phyloP scores from a whole-genome alignment of 1,140 invertebrate species.

The Drosophila sechellia region DNA sequence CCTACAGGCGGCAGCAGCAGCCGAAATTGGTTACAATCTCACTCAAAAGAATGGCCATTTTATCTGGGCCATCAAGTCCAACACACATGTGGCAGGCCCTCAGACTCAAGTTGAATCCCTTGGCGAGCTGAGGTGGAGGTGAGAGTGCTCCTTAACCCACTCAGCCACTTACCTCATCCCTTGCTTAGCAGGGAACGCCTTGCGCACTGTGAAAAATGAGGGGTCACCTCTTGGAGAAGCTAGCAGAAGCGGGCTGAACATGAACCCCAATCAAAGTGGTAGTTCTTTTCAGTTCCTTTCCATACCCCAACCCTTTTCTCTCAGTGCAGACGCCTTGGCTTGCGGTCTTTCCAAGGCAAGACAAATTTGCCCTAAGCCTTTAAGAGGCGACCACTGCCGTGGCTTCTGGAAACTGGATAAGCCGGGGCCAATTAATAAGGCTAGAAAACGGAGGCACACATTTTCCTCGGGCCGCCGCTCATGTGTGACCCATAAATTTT shows the following conservation, averaged over 20 bases:
- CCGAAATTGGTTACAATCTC: constrained; percentile 53
- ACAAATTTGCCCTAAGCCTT: constrained; percentile 66
- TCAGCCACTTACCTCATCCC: constrained; percentile 10
- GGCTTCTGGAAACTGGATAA: constrained; percentile 8
- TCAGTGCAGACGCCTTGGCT: constrained; percentile 34
- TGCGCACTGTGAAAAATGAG: background rate
- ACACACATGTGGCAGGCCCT: constrained; percentile 51
- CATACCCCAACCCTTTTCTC: background rate
- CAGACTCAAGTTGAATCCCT: constrained; percentile 47
- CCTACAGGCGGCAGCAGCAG: constrained; percentile 43
- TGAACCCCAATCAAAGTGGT: background rate
- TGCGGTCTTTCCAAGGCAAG: constrained; percentile 61
- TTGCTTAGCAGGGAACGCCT: background rate
- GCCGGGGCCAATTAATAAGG: constrained; percentile 68
- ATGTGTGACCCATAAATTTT: constrained; percentile 81
- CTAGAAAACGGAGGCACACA: constrained; percentile 28
- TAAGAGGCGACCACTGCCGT: constrained; percentile 46
- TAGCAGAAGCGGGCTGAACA: background rate
- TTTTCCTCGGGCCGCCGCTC: constrained; percentile 47
- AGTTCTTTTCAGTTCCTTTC: background rate
- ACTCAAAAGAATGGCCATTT: constrained; percentile 57
- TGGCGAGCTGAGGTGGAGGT: constrained; percentile 25
- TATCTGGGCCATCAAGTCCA: constrained; percentile 54
- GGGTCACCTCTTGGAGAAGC: no score
- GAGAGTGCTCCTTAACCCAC: constrained; percentile 38